A percentile compares a stretch with the other conserved stretches of the same genome.
Conservation (phyloP, 2,888 invertebrate species). For the Limulus polyphemus region DNA sequence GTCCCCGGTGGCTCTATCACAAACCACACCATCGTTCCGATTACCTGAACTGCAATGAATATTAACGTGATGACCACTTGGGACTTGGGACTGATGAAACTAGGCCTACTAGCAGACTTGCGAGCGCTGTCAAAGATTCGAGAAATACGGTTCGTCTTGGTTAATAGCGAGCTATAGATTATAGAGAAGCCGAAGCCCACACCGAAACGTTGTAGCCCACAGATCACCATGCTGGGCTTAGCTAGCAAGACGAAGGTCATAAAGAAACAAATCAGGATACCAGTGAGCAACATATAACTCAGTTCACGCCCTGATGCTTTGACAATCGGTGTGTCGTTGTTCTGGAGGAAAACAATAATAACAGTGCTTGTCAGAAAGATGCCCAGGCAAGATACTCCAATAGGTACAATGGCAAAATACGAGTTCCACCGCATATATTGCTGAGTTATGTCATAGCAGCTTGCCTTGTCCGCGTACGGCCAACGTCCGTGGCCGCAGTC, state of each 20-base stretch:
- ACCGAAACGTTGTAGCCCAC: slow-evolving; percentile 50
- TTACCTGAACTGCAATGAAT: slow-evolving; percentile 44
- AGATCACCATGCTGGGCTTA: slow-evolving; percentile 45
- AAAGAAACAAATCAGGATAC: slow-evolving; percentile 49
- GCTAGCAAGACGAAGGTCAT: slow-evolving; percentile 51
- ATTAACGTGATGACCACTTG: slow-evolving; percentile 49
- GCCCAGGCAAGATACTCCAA: slow-evolving; percentile 49
- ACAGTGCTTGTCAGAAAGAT: slow-evolving; percentile 48
- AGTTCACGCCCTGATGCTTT: slow-evolving; percentile 50
- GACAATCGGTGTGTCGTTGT: slow-evolving; percentile 54
- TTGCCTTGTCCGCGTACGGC: slow-evolving; percentile 49
- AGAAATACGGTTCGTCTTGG: slow-evolving; percentile 51
- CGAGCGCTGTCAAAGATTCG: slow-evolving; percentile 52
- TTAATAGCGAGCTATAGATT: slow-evolving; percentile 51
- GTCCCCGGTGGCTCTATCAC: slow-evolving; percentile 52
- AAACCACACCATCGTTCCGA: slow-evolving; percentile 51
- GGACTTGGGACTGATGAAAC: slow-evolving; percentile 52
- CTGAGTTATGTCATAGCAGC: slow-evolving; percentile 49
- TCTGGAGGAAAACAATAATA: slow-evolving; percentile 48
- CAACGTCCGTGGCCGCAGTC: slow-evolving; percentile 52
- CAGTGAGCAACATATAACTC: slow-evolving; percentile 48
- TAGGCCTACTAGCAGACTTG: slow-evolving; percentile 49
- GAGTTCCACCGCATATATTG: slow-evolving; percentile 54
- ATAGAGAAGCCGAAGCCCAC: slow-evolving; percentile 53
- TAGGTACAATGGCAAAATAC: slow-evolving; percentile 50